These are phyloP conservation scores for Leptinotarsa haldemani DNA, from an alignment of 2,888 invertebrate species.

Conservation along the genomic window DNA sequence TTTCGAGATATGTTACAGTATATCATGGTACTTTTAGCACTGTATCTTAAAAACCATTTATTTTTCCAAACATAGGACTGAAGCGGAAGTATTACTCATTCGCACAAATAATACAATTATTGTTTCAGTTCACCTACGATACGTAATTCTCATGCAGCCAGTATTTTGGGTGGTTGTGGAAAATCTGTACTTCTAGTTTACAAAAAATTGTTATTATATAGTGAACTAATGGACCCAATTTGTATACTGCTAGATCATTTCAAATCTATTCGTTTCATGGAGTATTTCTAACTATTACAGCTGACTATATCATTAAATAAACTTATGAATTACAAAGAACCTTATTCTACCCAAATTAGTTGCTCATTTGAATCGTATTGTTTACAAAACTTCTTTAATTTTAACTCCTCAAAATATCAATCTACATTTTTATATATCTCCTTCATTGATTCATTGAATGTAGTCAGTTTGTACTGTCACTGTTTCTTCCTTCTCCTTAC, in stretches of 20 bases:
- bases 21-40: no score
- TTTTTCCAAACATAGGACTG: no score
- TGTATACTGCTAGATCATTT: conserved; percentile 53
- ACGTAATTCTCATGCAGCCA: no score
- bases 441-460: neutral
- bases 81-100: no score
- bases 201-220: conserved; percentile 60
- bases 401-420: neutral
- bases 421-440: neutral
- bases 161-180: neutral
- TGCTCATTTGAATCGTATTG: no score
- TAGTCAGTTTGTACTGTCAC: conserved; percentile 30
- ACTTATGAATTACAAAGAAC: neutral
- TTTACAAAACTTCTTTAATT: no score
- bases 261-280: neutral
- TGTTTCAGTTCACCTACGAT: no score
- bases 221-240: conserved; percentile 60
- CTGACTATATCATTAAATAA: conserved; percentile 9
- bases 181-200: conserved; percentile 32
- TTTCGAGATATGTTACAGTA: no score
- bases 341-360: neutral
- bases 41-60: no score
- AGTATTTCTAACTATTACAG: neutral
- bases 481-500: conserved; percentile 1
- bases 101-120: no score